Conservation (phyloP, 2,888 invertebrate species). For the Apotomis capreana region DNA sequence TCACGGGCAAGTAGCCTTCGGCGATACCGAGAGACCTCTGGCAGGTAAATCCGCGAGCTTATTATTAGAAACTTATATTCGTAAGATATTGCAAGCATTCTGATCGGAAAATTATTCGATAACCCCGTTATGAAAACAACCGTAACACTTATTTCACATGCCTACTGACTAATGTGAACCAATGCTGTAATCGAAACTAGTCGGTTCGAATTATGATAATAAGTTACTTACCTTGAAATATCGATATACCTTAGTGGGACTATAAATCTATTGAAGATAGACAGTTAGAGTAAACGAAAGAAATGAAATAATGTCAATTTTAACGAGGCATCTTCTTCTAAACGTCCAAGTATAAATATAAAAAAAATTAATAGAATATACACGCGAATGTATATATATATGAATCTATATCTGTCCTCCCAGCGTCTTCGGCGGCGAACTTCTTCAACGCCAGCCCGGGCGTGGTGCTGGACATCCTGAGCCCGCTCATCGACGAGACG, state of each 20-base stretch:
- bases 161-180: conserved; percentile 7
- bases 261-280: background rate
- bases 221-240: background rate
- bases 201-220: background rate
- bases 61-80: no score
- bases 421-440: conserved; percentile 86
- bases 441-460: conserved; percentile 88
- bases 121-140: conserved; percentile 21
- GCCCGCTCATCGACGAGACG: conserved; percentile 87
- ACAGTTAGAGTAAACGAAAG: no score
- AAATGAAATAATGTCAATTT: no score
- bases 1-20: conserved; percentile 84
- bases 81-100: conserved; percentile 1
- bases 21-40: conserved; percentile 80
- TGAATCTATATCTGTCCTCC: conserved; percentile 39
- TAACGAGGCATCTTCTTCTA: no score
- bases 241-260: background rate
- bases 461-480: conserved; percentile 86
- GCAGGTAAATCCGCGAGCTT: conserved; percentile 72
- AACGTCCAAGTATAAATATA: no score
- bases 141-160: conserved; percentile 24
- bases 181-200: conserved; percentile 17
- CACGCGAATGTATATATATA: no score
- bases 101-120: conserved; percentile 22
- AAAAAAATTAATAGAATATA: no score